Base-by-base conservation (phyloP, 2,888 invertebrate genomes). In the Aspidapion aeneum region DNA sequence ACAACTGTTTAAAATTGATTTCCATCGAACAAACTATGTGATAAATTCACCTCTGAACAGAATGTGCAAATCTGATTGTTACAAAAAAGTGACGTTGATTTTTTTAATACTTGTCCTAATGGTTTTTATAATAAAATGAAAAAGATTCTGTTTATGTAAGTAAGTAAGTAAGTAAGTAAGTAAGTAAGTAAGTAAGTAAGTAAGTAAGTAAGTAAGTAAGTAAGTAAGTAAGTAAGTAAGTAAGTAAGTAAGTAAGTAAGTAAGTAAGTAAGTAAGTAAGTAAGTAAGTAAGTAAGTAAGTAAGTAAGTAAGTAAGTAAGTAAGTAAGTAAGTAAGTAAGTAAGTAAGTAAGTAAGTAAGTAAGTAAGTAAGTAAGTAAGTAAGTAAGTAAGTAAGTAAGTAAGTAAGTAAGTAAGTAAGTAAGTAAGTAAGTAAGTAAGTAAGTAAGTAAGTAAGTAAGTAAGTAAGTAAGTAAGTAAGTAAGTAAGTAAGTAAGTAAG, bases 371-470 rank as follows among this genome's bases (percentile, higher is more conserved):
- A 55, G 55, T 55, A 55, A 55, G 55, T 55, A 55, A 55, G 55
- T 55, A 55, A 55, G 55, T 55, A 55, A 55, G 55, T 55, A 55
- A 55, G 55, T 55, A 55, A 55, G 55, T 55, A 55, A 55, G 55
- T 55, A 55, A 55, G 55, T 55, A 55, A 56, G 21, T 56, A 56
- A 56, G 21, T 56, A 56, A 56, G 21, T 56, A 56, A 56, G 56
- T 56, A 56, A 56, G 56, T 56, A 56, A 56, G 56, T 56, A 56
- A 56, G 56, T 56, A 56, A 56, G 56, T 56, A 56, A 56, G 56
- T 56, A 56, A 56, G 56, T 56, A 56, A 56, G 56, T 56, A 56
- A 56, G 56, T 56, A 56, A 56, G 56, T 56, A 56, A 56, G 56
- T 56, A 56, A 56, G 56, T 56, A 56, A 56, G 56, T 56, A 56